Conservation (phyloP, 2,113 vertebrate species). For the Onychostoma macrolepis region DNA sequence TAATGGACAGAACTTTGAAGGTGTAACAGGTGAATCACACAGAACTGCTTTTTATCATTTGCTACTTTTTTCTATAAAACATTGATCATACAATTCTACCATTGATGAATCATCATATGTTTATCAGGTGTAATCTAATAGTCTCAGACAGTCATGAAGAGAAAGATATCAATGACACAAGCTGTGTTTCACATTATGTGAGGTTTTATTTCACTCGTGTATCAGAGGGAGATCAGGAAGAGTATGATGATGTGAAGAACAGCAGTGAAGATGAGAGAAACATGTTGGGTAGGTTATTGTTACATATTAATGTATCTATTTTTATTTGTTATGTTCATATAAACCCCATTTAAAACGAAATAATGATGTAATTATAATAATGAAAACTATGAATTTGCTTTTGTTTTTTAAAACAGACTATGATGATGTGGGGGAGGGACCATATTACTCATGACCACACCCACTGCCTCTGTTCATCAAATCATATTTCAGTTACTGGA, state of each 20-base stretch:
- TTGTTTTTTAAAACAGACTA: background rate
- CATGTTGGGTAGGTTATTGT: too few relatives aligned
- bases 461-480: background rate
- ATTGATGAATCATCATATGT: background rate
- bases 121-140: background rate
- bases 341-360: background rate
- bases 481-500: background rate
- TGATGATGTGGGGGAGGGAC: background rate
- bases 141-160: background rate
- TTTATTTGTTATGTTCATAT: too few relatives aligned
- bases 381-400: background rate
- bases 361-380: background rate
- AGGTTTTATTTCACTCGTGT: background rate
- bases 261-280: too few relatives aligned
- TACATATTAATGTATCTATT: background rate
- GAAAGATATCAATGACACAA: background rate
- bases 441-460: background rate
- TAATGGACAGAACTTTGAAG: background rate
- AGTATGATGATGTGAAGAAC: too few relatives aligned
- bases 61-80: too few relatives aligned
- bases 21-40: conserved; percentile 18
- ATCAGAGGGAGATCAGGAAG: background rate
- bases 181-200: background rate
- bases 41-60: too few relatives aligned
- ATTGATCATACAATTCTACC: too few relatives aligned